Evolutionary conservation across 2,113 vertebrate species (phyloP), one percentile per base, ranked within the genome.

Genomic region (Corythoichthys intestinalis): DNA sequence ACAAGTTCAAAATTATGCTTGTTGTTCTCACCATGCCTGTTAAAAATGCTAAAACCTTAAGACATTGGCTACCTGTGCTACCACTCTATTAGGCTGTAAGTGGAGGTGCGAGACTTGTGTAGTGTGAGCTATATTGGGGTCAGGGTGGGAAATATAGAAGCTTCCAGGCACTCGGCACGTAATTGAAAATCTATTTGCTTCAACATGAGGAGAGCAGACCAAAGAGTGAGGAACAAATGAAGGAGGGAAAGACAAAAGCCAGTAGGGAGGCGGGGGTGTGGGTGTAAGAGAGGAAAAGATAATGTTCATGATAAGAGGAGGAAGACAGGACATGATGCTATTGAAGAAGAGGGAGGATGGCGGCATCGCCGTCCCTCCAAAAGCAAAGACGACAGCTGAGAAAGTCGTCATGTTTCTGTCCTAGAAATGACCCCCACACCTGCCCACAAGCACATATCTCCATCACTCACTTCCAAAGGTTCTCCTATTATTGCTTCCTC

Each of bases 171-270:
- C 87, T 90, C 87, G 85, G 76, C 84, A 85, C 80, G 70, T 90
- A 90, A 88, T 88, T 88, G 88, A 90, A 90, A 90, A 88, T 90
- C 85, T 90, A 88, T 90, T 88, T 90, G 54, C 78, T 80, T 88
- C 88, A 90, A 87, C 86, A 85, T 87, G 87, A 85, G 84, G 73
- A 84, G 88, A 83, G 81, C 75, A 76, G 83, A 82, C 53, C 80
- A 85, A 87, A 74, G 85, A 88, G 84, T 71, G 66, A 72, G 83
- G 86, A 85, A 88, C 84, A 88, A 87, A 88, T 87, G 88, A 87
- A 87, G 85, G 85, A 79, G 67, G 74, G 83, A 77, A 62, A 73
- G 79, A 70, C 79, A 77, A 76, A 77, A 61, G 38, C 34, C 37
- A 35, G 70, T 69, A 44, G 67, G 68, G 59, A 63, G 54, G 15